These are phyloP conservation scores for Emmelina monodactyla DNA, from an alignment of 2,888 invertebrate genomes.

Conservation along the genomic window DNA sequence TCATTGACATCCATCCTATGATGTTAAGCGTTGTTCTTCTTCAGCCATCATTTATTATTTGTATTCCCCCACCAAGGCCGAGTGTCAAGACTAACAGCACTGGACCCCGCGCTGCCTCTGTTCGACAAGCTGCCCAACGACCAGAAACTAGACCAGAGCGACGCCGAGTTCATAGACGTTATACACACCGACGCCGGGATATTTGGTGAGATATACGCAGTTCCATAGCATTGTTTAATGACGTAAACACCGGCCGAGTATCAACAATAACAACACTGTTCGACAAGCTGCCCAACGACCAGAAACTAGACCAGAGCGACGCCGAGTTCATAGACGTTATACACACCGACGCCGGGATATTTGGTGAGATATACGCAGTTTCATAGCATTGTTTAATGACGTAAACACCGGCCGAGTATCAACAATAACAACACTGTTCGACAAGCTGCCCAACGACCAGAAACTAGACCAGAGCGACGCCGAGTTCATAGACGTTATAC, in stretches of 20 bases:
- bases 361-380: conserved; percentile 35
- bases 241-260: no score
- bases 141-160: conserved; percentile 60
- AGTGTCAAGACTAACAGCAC: conserved; percentile 67
- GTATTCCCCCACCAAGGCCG: conserved; percentile 24
- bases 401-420: conserved; percentile 54
- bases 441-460: conserved; percentile 54
- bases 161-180: conserved; percentile 70
- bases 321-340: conserved; percentile 71
- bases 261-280: conserved; percentile 70
- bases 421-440: conserved; percentile 70
- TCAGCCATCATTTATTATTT: no score
- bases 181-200: conserved; percentile 70
- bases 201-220: conserved; percentile 31
- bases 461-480: conserved; percentile 66
- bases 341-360: conserved; percentile 68
- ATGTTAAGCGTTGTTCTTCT: no score
- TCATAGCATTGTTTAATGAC: no score
- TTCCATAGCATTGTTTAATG: no score
- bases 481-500: conserved; percentile 70
- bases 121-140: conserved; percentile 61
- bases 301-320: conserved; percentile 63
- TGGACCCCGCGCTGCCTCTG: conserved; percentile 70
- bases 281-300: conserved; percentile 53
- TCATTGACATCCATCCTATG: no score